phyloP scores from a whole-genome alignment of 2,113 vertebrate species.

The Sturnira hondurensis region DNA sequence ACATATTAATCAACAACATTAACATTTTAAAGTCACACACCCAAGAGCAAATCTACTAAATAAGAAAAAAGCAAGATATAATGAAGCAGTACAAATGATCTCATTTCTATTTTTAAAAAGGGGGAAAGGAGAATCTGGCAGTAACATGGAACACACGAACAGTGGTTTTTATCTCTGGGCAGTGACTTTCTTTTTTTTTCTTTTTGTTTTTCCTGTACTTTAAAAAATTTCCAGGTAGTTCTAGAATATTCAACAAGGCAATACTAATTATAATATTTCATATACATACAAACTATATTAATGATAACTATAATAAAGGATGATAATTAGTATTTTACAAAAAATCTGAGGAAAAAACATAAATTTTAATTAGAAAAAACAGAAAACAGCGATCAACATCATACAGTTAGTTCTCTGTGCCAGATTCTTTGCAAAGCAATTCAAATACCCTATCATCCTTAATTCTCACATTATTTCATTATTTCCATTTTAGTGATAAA shows the following conservation, averaged over 20 bases:
- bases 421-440: not conserved
- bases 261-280: not conserved
- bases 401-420: not conserved
- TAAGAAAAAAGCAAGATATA: not conserved
- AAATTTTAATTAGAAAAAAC: not conserved
- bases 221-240: not conserved
- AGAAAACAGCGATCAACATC: not conserved
- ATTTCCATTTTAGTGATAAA: constrained; percentile 20
- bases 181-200: not conserved
- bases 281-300: not conserved
- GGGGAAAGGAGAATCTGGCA: not conserved
- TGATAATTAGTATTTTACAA: not conserved
- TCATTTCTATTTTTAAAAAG: not conserved
- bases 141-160: not conserved
- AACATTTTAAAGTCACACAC: not conserved
- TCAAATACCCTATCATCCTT: not conserved
- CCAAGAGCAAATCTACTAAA: not conserved
- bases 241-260: not conserved
- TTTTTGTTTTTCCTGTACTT: not conserved
- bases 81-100: not conserved
- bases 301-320: not conserved
- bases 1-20: not conserved
- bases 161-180: not conserved
- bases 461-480: constrained; percentile 19
- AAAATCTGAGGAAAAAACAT: not conserved